Percentiles rank a stretch among this genome's conserved stretches.
Conservation (phyloP, 2,113 vertebrate genomes). For the Chloroceryle aenea region DNA sequence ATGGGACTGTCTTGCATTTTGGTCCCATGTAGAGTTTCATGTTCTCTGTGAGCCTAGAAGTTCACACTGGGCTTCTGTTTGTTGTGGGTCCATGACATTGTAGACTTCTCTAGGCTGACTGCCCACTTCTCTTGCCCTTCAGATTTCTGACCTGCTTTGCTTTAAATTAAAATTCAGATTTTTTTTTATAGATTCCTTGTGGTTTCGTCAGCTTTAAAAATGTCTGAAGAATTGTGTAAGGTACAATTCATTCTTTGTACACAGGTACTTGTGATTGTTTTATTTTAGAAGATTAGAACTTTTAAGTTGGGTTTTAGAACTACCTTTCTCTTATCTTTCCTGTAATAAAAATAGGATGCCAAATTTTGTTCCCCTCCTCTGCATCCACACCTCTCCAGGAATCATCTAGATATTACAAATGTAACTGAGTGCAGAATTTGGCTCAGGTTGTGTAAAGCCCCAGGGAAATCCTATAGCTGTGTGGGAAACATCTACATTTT, state of each 20-base stretch:
- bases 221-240: neutral
- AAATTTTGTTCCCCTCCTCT: neutral
- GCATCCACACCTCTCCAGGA: neutral
- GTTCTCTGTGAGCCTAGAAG: neutral
- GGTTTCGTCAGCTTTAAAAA: neutral
- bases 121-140: neutral
- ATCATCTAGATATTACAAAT: neutral
- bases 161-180: neutral
- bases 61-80: neutral
- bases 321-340: neutral
- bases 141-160: neutral
- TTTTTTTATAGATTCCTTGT: neutral
- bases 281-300: neutral
- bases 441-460: neutral
- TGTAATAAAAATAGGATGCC: neutral
- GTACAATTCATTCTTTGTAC: neutral
- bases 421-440: neutral
- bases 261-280: neutral
- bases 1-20: accelerated
- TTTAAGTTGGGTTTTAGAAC: neutral
- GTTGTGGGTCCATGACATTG: neutral
- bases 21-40: neutral
- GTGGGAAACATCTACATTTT: constrained; percentile 32
- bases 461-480: constrained; percentile 27
- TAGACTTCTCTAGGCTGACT: neutral